Conservation (phyloP, 1,140 invertebrate species). For the Neodiprion virginianus region DNA sequence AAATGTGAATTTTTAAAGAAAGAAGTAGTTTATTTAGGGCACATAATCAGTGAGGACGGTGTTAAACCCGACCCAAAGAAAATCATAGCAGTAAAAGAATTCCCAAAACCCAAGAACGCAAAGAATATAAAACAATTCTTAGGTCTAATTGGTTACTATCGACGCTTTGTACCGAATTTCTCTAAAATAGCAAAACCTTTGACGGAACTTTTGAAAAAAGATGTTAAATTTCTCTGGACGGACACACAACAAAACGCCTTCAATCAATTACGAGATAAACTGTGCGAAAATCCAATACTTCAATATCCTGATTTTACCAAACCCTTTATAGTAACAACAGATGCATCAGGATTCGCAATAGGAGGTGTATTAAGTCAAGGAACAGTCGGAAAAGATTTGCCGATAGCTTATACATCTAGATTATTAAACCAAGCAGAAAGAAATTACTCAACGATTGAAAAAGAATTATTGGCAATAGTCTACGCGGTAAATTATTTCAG, state of each 20-base stretch:
- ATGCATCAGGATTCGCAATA: conserved; percentile 26
- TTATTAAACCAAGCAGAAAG: conserved; percentile 33
- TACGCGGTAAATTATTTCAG: conserved; percentile 15
- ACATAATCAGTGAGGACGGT: conserved; percentile 51
- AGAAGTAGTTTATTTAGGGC: conserved; percentile 59
- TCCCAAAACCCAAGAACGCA: conserved; percentile 44
- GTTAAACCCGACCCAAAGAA: conserved; percentile 40
- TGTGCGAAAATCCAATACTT: conserved; percentile 10
- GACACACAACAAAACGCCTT: conserved; percentile 29
- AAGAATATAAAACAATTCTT: conserved; percentile 57
- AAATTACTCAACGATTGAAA: conserved; percentile 52
- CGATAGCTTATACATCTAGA: conserved; percentile 37
- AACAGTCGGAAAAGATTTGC: conserved; percentile 14
- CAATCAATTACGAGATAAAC: conserved; percentile 26
- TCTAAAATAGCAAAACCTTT: conserved; percentile 35
- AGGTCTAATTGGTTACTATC: conserved; percentile 41
- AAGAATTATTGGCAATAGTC: not conserved
- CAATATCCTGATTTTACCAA: conserved; percentile 10
- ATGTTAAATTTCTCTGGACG: conserved; percentile 32
- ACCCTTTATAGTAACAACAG: conserved; percentile 12
- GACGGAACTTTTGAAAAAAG: conserved; percentile 37
- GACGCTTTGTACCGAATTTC: conserved; percentile 39
- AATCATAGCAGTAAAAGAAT: conserved; percentile 41
- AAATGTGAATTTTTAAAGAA: conserved; percentile 59
- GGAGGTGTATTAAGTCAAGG: conserved; percentile 25